Conservation (phyloP, 2,113 vertebrate species). For the Macquaria australasica region DNA sequence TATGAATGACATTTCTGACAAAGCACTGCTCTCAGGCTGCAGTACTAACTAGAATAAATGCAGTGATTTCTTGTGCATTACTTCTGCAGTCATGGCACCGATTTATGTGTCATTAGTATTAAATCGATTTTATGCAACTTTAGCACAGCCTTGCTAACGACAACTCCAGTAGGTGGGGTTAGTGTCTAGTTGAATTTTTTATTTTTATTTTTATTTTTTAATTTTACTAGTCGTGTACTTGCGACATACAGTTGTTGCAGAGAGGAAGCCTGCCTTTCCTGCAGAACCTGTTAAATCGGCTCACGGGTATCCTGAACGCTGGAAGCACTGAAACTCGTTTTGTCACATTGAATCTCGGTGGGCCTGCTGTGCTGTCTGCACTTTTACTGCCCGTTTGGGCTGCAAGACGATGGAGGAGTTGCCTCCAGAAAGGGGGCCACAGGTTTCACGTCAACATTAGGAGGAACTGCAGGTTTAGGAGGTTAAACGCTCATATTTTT, state of each 20-base stretch:
- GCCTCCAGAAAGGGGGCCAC: neutral
- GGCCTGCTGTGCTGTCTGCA: neutral
- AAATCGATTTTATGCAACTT: neutral
- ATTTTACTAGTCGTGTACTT: neutral
- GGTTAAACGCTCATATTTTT: neutral
- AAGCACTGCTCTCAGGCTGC: neutral
- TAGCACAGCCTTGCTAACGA: neutral
- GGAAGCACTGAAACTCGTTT: neutral
- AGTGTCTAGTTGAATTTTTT: neutral
- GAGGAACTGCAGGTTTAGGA: neutral
- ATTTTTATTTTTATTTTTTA: neutral
- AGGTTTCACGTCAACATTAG: no score
- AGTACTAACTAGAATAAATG: neutral
- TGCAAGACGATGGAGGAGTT: neutral
- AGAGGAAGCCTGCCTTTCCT: conserved; percentile 33
- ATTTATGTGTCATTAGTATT: neutral
- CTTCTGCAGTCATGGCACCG: neutral
- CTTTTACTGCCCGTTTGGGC: neutral
- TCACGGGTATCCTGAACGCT: neutral
- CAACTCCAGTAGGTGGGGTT: neutral
- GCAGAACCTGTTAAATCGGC: conserved; percentile 54
- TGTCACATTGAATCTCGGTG: neutral
- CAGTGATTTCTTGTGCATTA: neutral
- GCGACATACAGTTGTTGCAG: neutral
- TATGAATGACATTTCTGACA: neutral